Evolutionary conservation across 2,888 invertebrate genomes (phyloP), one percentile per base, ranked within the genome.

Genomic region (Caenorhabditis japonica): DNA sequence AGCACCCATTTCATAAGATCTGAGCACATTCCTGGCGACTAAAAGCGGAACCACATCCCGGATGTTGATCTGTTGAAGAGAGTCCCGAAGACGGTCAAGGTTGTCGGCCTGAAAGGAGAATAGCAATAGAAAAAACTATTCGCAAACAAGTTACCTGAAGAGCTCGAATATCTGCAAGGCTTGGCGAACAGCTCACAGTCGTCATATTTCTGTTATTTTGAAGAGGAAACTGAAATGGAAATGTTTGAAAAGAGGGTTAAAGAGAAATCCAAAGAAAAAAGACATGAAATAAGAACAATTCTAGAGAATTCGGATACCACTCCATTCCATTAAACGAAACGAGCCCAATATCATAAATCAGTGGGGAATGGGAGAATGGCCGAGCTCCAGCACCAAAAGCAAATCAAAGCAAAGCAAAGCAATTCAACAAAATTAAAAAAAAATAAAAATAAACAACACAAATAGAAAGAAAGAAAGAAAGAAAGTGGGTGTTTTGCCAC

Each of bases 21-120:
- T 72, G 39, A 85, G 75, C 19, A 85, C 84, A 44, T 82, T 84
- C 33, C 85, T 73, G 15, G 85, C 84, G 7, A 85, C 85, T 7
- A 85, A 66, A 19, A 80, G 72, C 8, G 85, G 85, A 12, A 85
- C 85, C 7, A 85, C 62, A 64, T 85, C 85, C 36, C 79, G 71
- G 39, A 76, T 69, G 60, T 76, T 75, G 27, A 77, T 55, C 19
- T 74, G 68, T 47, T 79, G 79, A 15, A 84, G 74, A 47, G 77
- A 72, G 36, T 71, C 62, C 23, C 83, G 75, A 8, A 84, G 76
- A 46, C 79, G 72, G 44, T 85, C 84, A 36, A 85, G 71, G 47
- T 83, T 83, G 33, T 77, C 79, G 1, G 84, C 80, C 69, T 82
- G 58, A 12, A 68, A 55, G 12, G n/a, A 25, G 43, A 34, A 44